Conservation (phyloP, 1,140 invertebrate genomes). For the Diachasma alloeum region DNA sequence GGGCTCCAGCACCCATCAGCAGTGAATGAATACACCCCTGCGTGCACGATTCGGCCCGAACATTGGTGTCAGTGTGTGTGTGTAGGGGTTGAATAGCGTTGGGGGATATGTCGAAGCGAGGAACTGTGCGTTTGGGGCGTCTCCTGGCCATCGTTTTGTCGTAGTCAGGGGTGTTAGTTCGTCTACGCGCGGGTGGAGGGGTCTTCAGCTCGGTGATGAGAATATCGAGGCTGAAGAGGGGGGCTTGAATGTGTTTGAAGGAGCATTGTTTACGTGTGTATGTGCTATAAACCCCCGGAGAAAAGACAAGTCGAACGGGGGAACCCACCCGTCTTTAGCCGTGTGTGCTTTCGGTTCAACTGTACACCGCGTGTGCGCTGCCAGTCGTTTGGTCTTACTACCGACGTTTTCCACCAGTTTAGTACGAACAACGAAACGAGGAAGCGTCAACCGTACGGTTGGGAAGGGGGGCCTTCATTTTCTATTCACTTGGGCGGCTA, state of each 20-base stretch:
- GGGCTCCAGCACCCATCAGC: not conserved
- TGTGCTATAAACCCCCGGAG: constrained; percentile 1
- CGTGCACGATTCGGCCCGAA: not conserved
- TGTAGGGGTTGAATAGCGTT: constrained; percentile 37
- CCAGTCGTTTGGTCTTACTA: not conserved
- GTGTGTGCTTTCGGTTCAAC: not conserved
- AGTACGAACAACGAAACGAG: constrained; percentile 3
- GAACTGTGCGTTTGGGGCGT: constrained; percentile 56
- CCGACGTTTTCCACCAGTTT: not conserved
- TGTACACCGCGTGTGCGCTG: not conserved
- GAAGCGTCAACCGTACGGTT: not conserved
- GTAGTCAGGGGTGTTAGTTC: constrained; percentile 1
- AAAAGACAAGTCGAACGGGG: not conserved
- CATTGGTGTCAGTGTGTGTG: not conserved
- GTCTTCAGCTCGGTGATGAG: not conserved
- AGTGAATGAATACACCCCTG: not conserved
- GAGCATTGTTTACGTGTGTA: not conserved
- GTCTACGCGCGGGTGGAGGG: not conserved
- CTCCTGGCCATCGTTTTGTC: constrained; percentile 43
- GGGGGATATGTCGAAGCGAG: constrained; percentile 53
- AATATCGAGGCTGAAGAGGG: not conserved
- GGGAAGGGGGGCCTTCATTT: not conserved
- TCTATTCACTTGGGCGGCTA: not conserved
- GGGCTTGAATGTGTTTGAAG: not conserved
- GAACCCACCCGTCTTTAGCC: not conserved